Percentiles rank a stretch among this genome's conserved stretches.
Conservation (phyloP, 2,113 vertebrate species). For the Terrapene triunguis region DNA sequence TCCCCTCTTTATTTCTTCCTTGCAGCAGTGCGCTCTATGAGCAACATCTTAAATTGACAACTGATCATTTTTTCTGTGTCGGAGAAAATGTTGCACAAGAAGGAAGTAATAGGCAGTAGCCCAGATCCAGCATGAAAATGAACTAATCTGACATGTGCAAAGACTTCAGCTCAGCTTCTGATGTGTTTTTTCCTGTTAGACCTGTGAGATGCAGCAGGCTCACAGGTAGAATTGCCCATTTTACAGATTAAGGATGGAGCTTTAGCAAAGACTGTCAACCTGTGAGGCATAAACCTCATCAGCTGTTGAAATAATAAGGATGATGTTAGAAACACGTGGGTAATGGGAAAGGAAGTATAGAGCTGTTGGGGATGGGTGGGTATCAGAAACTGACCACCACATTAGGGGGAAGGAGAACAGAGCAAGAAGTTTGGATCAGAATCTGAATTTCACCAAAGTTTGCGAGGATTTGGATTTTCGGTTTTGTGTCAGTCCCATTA, state of each 20-base stretch:
- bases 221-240: not conserved
- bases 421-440: not conserved
- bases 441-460: not conserved
- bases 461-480: not conserved
- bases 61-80: not conserved
- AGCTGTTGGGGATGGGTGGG: not conserved
- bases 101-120: not conserved
- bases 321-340: not conserved
- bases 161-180: not conserved
- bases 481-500: not conserved
- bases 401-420: not conserved
- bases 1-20: not conserved
- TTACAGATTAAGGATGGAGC: not conserved
- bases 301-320: slow-evolving; percentile 19
- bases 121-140: slow-evolving; percentile 33
- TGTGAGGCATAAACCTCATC: slow-evolving; percentile 12
- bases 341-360: not conserved
- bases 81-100: slow-evolving; percentile 8
- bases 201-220: slow-evolving; percentile 23
- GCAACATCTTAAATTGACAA: not conserved
- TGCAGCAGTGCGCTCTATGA: not conserved
- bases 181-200: slow-evolving; percentile 33
- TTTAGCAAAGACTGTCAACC: slow-evolving; percentile 6
- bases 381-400: not conserved
- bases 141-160: not conserved